Conservation (phyloP, 2,113 vertebrate species). For the Morone saxatilis region DNA sequence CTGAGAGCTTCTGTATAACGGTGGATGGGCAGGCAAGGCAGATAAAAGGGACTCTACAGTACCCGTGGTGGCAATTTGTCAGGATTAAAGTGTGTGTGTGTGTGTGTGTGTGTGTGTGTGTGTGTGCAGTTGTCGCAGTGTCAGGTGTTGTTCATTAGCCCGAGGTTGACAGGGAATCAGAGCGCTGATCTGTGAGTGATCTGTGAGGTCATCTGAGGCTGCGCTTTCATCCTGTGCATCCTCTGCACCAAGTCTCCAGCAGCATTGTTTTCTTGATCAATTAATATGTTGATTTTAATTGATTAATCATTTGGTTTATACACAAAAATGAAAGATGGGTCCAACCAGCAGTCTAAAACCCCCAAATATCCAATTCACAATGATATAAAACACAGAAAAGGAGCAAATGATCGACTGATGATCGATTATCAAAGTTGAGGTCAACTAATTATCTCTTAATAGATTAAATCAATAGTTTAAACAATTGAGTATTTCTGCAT, state of each 20-base stretch:
- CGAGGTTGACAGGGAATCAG: background rate
- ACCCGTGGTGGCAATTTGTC: conserved; percentile 54
- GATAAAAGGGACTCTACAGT: conserved; percentile 49
- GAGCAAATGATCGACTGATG: background rate
- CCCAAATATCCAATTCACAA: too few species aligned
- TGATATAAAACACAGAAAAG: background rate
- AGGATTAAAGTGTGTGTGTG: conserved; percentile 48
- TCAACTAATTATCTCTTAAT: background rate
- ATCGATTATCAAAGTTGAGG: background rate
- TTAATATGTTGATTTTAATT: background rate
- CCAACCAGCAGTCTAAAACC: background rate
- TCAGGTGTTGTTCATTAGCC: conserved; percentile 49
- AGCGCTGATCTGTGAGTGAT: background rate
- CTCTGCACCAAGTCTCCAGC: background rate
- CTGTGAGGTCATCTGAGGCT: conserved; percentile 23
- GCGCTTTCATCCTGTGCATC: background rate
- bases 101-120: conserved; percentile 4
- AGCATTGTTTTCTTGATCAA: background rate
- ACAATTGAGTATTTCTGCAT: background rate
- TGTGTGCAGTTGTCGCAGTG: background rate
- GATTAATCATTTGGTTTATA: background rate
- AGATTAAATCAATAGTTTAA: background rate
- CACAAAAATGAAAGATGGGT: background rate
- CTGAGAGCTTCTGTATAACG: background rate
- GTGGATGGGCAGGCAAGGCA: conserved; percentile 25